Conservation (phyloP, 1,140 invertebrate genomes). For the Anastrepha obliqua region DNA sequence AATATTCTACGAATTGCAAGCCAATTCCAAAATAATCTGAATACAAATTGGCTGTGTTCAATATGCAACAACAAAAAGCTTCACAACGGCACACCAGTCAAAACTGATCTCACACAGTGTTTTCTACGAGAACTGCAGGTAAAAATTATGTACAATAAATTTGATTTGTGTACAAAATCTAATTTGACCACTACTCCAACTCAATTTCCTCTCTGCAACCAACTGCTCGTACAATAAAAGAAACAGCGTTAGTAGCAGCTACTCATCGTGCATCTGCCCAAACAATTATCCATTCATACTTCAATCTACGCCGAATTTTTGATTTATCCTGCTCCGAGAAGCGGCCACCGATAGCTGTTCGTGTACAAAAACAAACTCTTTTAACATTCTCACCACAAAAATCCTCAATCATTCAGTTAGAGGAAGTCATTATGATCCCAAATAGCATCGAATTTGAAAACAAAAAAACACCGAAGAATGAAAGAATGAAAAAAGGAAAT, state of each 20-base stretch:
- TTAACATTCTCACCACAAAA: neutral
- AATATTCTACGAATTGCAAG: slow-evolving; percentile 27
- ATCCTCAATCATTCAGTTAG: neutral
- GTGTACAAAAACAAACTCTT: neutral
- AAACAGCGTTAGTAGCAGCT: neutral
- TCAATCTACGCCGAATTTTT: slow-evolving; percentile 45
- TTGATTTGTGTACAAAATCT: slow-evolving; percentile 38
- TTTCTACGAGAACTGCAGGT: neutral
- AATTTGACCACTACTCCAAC: slow-evolving; percentile 33
- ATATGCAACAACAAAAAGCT: slow-evolving; percentile 53
- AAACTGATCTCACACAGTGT: slow-evolving; percentile 16
- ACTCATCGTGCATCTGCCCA: slow-evolving; percentile 41
- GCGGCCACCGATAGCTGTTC: neutral
- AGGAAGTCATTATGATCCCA: slow-evolving; percentile 67
- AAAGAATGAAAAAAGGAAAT: slow-evolving; percentile 55
- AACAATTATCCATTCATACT: slow-evolving; percentile 50
- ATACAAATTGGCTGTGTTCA: slow-evolving; percentile 66
- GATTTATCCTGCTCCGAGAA: slow-evolving; percentile 35
- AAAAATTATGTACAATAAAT: slow-evolving; percentile 8
- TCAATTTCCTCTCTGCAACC: slow-evolving; percentile 35
- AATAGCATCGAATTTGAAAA: slow-evolving; percentile 37
- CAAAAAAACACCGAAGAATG: neutral
- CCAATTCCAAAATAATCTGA: slow-evolving; percentile 64
- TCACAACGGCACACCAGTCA: neutral
- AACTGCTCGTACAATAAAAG: neutral